Evolutionary conservation across 2,888 invertebrate genomes (phyloP).

Genomic region (Athalia circularis): DNA sequence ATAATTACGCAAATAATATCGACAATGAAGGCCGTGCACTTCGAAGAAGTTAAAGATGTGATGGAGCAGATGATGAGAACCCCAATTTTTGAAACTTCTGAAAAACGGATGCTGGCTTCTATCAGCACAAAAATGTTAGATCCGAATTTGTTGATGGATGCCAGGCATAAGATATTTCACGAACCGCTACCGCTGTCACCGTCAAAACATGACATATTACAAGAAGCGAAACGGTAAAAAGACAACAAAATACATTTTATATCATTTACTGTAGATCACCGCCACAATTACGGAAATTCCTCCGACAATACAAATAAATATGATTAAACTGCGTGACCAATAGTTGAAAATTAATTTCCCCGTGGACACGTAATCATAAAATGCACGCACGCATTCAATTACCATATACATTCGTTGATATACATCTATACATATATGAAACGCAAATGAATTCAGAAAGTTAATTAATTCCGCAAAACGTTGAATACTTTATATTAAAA

Average conservation of each 20-base stretch:
- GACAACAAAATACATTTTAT: neutral
- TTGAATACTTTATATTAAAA: neutral
- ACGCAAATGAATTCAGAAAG: neutral
- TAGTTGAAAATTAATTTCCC: conserved; percentile 21
- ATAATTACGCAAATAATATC: conserved; percentile 13
- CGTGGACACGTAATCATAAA: neutral
- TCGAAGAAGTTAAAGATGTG: conserved; percentile 60
- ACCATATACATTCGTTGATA: neutral
- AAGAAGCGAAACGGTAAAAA: conserved; percentile 57
- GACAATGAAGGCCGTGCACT: conserved; percentile 54
- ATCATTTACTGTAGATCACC: neutral
- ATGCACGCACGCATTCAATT: neutral
- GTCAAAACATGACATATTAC: conserved; percentile 50
- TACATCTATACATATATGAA: neutral
- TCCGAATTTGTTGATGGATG: conserved; percentile 66
- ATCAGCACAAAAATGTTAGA: conserved; percentile 54
- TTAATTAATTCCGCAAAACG: neutral
- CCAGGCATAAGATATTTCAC: conserved; percentile 59
- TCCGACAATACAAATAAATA: neutral
- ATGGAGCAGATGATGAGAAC: conserved; percentile 64
- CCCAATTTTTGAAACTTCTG: conserved; percentile 57
- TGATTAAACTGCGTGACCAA: conserved; percentile 16
- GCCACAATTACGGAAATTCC: conserved; percentile 3
- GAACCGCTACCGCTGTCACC: conserved; percentile 52
- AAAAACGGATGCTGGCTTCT: conserved; percentile 55